phyloP scores from a whole-genome alignment of 2,797 vertebrate genomes.

The Sebastes aleutianus region DNA sequence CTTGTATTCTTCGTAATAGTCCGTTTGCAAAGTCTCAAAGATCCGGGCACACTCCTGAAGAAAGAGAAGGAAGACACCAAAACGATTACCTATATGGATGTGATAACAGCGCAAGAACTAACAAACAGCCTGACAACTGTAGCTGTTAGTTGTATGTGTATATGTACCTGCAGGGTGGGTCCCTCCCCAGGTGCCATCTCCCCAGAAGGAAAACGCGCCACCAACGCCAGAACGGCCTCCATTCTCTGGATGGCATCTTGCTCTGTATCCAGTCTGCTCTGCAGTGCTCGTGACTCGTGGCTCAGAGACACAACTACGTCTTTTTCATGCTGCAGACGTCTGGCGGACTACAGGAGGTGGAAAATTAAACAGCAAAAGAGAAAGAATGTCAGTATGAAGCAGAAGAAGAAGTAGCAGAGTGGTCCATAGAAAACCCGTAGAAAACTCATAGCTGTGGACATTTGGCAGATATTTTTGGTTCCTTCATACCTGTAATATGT shows the following conservation, averaged over 20 bases:
- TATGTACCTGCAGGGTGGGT: conserved; percentile 82
- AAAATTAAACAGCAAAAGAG: background rate
- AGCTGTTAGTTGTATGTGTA: background rate
- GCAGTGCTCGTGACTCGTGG: conserved; percentile 89
- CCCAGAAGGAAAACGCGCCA: conserved; percentile 89
- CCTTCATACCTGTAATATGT: conserved; percentile 91
- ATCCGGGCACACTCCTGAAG: conserved; percentile 86
- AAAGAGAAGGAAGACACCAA: background rate
- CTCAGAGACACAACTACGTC: conserved; percentile 92
- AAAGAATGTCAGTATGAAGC: background rate
- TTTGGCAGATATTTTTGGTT: background rate
- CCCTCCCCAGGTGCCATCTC: conserved; percentile 84
- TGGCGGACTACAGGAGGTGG: conserved; percentile 81
- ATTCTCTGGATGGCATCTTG: conserved; percentile 87
- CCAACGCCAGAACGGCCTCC: conserved; percentile 89
- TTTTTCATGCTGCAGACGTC: conserved; percentile 94
- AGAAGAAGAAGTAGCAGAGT: background rate
- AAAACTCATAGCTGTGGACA: background rate
- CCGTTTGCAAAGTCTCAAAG: conserved; percentile 93
- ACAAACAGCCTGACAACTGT: background rate
- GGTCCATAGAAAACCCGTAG: background rate
- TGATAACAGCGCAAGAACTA: background rate
- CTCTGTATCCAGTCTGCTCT: conserved; percentile 85
- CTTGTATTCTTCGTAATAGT: conserved; percentile 95
- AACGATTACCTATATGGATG: background rate